Evolutionary conservation across 2,888 invertebrate genomes (phyloP).

Genomic region (Trissonchulus sp.): DNA sequence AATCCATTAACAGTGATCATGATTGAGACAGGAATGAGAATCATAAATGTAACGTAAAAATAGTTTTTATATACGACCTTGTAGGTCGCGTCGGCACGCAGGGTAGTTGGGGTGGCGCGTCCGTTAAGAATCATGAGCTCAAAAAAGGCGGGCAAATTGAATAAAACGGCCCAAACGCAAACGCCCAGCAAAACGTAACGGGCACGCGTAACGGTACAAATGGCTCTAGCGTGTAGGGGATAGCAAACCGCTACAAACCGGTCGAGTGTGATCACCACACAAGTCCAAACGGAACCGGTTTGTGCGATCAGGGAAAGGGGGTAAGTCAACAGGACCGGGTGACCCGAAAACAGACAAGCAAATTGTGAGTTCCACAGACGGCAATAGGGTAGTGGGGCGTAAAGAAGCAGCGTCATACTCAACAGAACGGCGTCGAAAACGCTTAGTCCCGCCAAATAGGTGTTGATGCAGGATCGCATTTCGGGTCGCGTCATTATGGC

Average conservation of each 20-base stretch:
- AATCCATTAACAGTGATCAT: conserved; percentile 30
- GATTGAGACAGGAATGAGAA: conserved; percentile 26
- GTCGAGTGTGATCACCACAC: conserved; percentile 28
- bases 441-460: conserved; percentile 49
- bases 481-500: conserved; percentile 31
- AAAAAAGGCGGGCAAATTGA: conserved; percentile 29
- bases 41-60: conserved; percentile 26
- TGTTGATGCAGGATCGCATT: conserved; percentile 47
- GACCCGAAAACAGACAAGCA: background rate
- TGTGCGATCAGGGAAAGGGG: conserved; percentile 30
- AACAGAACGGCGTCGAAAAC: conserved; percentile 47
- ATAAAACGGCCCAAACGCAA: conserved; percentile 24
- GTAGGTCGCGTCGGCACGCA: conserved; percentile 18
- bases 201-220: conserved; percentile 16
- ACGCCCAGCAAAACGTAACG: background rate
- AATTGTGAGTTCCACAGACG: no score
- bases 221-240: conserved; percentile 8
- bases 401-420: conserved; percentile 43
- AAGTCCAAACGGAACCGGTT: conserved; percentile 31
- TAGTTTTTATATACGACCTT: conserved; percentile 29
- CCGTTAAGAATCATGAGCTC: conserved; percentile 10
- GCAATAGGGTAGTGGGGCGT: conserved; percentile 28
- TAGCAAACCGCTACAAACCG: conserved; percentile 25
- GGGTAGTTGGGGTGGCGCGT: background rate
- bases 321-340: conserved; percentile 27